A percentile compares a stretch with the other conserved stretches of the same genome.
Conservation (phyloP, 2,888 invertebrate species). For the Auanema sp. region DNA sequence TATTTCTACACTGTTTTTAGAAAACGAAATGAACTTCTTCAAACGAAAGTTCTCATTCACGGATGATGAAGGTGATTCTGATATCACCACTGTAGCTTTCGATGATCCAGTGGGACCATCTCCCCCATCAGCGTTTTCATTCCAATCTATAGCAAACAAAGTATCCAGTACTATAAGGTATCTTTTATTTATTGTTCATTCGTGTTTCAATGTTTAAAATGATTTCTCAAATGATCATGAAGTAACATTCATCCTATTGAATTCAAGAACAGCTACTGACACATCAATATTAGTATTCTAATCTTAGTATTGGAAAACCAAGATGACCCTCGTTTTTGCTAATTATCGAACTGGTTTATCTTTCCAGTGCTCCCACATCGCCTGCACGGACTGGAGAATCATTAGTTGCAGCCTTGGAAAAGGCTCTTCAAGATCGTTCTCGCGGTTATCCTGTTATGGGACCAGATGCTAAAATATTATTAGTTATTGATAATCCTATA, state of each 20-base stretch:
- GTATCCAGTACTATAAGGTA: slow-evolving; percentile 50
- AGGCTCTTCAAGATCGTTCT: slow-evolving; percentile 33
- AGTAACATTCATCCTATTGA: no score
- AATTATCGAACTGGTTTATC: no score
- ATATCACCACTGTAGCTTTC: slow-evolving; percentile 11
- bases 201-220: background rate
- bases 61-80: slow-evolving; percentile 40
- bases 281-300: no score
- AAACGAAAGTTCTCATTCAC: slow-evolving; percentile 49
- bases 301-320: no score
- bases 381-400: slow-evolving; percentile 43
- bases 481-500: slow-evolving; percentile 26
- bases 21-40: slow-evolving; percentile 46
- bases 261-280: no score
- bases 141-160: slow-evolving; percentile 45
- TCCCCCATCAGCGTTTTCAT: slow-evolving; percentile 41
- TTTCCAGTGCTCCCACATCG: slow-evolving; percentile 48
- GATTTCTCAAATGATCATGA: no score
- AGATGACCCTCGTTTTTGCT: no score
- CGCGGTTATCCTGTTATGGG: slow-evolving; percentile 31
- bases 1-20: no score
- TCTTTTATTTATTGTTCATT: background rate
- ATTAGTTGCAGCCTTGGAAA: slow-evolving; percentile 44
- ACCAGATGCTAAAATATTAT: slow-evolving; percentile 41
- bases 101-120: slow-evolving; percentile 26